These are phyloP conservation scores for Parasteatoda tepidariorum DNA, from an alignment of 1,140 invertebrate species.

Conservation along the genomic window DNA sequence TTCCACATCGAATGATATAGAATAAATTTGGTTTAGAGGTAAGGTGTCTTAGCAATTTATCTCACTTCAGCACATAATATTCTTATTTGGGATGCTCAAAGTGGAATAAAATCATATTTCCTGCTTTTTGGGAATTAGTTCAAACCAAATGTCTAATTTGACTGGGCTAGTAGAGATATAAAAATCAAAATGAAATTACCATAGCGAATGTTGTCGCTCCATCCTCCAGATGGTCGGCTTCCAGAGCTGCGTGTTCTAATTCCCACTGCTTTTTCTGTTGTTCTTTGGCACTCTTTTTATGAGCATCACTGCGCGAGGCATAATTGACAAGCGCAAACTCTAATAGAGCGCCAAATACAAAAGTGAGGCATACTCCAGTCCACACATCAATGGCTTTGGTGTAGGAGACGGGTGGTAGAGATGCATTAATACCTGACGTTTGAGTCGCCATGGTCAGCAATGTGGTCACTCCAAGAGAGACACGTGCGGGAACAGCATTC, in stretches of 20 bases:
- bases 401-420: slow-evolving; percentile 95
- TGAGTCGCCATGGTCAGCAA: slow-evolving; percentile 73
- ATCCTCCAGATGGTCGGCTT: slow-evolving; percentile 76
- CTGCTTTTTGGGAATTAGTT: too few relatives aligned
- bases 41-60: too few relatives aligned
- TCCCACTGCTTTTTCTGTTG: slow-evolving; percentile 74
- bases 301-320: slow-evolving; percentile 91
- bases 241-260: slow-evolving; percentile 76
- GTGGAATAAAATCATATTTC: too few relatives aligned
- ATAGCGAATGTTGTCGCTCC: slow-evolving; percentile 87
- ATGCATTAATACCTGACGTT: slow-evolving; percentile 89
- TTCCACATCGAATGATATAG: too few relatives aligned
- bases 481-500: slow-evolving; percentile 70
- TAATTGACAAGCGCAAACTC: slow-evolving; percentile 98
- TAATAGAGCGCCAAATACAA: slow-evolving; percentile 94
- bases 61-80: too few relatives aligned
- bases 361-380: slow-evolving; percentile 96
- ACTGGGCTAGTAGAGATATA: too few relatives aligned
- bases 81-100: too few relatives aligned
- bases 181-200: slow-evolving; percentile 77
- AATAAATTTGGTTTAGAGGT: too few relatives aligned
- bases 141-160: too few relatives aligned
- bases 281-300: slow-evolving; percentile 91
- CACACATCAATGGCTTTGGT: slow-evolving; percentile 98
- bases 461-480: slow-evolving; percentile 71